Evolutionary conservation across 2,888 invertebrate species (phyloP).

Genomic region (Adela reaumurella): DNA sequence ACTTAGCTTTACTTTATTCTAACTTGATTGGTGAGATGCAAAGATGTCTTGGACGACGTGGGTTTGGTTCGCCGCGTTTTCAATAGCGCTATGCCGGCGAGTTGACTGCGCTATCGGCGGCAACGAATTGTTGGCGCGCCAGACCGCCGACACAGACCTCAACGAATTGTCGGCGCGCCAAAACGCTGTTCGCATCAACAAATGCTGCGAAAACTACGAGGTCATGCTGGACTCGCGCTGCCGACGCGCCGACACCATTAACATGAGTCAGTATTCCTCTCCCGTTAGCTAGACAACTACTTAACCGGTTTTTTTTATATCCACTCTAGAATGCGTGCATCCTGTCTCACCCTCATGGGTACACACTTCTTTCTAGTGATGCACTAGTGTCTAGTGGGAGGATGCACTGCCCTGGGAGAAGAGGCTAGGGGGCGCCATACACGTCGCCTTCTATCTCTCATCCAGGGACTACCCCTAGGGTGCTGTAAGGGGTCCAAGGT

Average conservation of each 20-base stretch:
- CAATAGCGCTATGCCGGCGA: slow-evolving; percentile 25
- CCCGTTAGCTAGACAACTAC: background rate
- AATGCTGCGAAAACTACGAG: slow-evolving; percentile 75
- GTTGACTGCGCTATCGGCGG: slow-evolving; percentile 30
- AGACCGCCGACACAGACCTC: slow-evolving; percentile 41
- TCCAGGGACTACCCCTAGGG: too few species aligned
- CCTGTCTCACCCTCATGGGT: too few species aligned
- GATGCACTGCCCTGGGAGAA: too few species aligned
- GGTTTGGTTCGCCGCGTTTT: slow-evolving; percentile 6
- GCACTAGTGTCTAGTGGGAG: too few species aligned
- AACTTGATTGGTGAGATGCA: too few species aligned
- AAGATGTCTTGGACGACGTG: too few species aligned
- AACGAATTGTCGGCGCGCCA: slow-evolving; percentile 45
- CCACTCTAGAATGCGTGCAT: too few species aligned
- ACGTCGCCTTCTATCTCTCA: too few species aligned
- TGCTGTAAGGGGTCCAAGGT: too few species aligned
- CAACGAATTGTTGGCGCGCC: slow-evolving; percentile 43
- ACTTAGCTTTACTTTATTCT: too few species aligned
- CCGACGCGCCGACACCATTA: slow-evolving; percentile 57
- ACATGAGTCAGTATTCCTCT: slow-evolving; percentile 43
- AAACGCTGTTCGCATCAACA: slow-evolving; percentile 62
- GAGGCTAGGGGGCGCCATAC: too few species aligned
- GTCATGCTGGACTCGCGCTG: slow-evolving; percentile 66
- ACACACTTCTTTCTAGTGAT: too few species aligned
- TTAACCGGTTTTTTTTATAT: background rate